These are phyloP conservation scores for Oryctolagus cuniculus DNA, from an alignment of 2,113 vertebrate species.

Conservation along the genomic window mOryCun1.1 NC_091448.1:8658001-8658500, in stretches of 20 bases:
- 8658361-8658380: background rate
- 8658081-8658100: constrained; percentile 72
- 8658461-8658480: background rate
- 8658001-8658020: background rate
- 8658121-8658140: constrained; percentile 79
- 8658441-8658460: background rate
- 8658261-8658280: constrained; percentile 41
- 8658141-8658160: constrained; percentile 75
- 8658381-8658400: background rate
- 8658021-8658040: constrained; percentile 20
- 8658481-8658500: constrained; percentile 53
- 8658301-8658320: constrained; percentile 54
- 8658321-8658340: constrained; percentile 27
- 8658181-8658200: constrained; percentile 72
- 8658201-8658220: constrained; percentile 77
- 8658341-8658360: background rate
- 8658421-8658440: background rate
- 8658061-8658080: constrained; percentile 72
- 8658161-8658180: constrained; percentile 73
- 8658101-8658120: constrained; percentile 79
- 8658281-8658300: constrained; percentile 39
- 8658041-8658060: constrained; percentile 58
- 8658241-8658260: constrained; percentile 69
- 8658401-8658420: background rate
- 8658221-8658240: constrained; percentile 72